These are phyloP conservation scores for Misgurnus mizolepis DNA, from an alignment of 2,113 vertebrate species.

Conservation along the genomic window DNA sequence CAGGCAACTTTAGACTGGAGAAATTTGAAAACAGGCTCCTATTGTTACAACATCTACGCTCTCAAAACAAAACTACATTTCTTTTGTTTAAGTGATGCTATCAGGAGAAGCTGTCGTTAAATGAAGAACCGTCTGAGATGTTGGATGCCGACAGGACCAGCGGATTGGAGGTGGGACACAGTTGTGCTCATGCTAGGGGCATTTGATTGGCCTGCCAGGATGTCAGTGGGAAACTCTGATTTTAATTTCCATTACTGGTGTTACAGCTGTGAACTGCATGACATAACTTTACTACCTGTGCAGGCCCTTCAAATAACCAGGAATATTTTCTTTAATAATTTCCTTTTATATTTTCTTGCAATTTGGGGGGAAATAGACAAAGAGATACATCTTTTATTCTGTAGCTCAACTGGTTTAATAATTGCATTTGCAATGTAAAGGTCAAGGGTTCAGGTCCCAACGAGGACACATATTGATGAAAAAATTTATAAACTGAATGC, in stretches of 20 bases:
- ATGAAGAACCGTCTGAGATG: slow-evolving; percentile 38
- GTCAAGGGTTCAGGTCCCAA: too few relatives aligned
- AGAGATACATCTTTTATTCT: too few relatives aligned
- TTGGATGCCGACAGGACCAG: slow-evolving; percentile 51
- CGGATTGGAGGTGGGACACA: slow-evolving; percentile 2
- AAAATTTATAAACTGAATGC: too few relatives aligned
- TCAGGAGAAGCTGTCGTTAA: slow-evolving; percentile 1
- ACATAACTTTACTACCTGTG: slow-evolving; percentile 72
- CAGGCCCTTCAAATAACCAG: slow-evolving; percentile 41
- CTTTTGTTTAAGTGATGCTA: neutral
- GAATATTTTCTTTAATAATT: neutral
- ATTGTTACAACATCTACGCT: slow-evolving; percentile 18
- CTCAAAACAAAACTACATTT: slow-evolving; percentile 1
- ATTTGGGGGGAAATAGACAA: neutral
- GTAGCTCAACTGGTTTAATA: too few relatives aligned
- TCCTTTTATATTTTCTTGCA: neutral
- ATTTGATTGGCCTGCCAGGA: slow-evolving; percentile 73
- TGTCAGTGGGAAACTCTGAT: slow-evolving; percentile 71
- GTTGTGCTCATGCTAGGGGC: slow-evolving; percentile 57
- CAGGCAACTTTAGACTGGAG: slow-evolving; percentile 42
- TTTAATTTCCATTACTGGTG: slow-evolving; percentile 69
- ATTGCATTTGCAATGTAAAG: too few relatives aligned
- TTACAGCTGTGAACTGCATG: slow-evolving; percentile 75
- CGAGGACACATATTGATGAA: too few relatives aligned
- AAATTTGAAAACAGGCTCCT: slow-evolving; percentile 23